Conservation (phyloP, 1,140 invertebrate species). For the Drosophila quadrilineata region DNA sequence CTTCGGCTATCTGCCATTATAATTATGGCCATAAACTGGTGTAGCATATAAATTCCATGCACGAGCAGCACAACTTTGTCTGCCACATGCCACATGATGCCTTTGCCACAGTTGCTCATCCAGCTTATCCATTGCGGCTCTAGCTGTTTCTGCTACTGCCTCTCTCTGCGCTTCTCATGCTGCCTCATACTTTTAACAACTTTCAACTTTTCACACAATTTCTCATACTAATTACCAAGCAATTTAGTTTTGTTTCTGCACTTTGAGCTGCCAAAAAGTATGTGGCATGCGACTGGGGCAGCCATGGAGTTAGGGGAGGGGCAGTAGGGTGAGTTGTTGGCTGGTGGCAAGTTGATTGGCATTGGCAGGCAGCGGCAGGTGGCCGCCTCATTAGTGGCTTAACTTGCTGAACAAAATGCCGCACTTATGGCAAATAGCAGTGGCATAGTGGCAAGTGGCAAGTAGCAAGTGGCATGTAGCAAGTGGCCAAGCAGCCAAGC, state of each 20-base stretch:
- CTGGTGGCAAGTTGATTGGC: slow-evolving; percentile 43
- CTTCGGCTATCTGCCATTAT: too few species aligned
- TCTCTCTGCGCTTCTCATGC: slow-evolving; percentile 15
- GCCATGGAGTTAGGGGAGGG: not conserved
- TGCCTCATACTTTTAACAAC: slow-evolving; percentile 2
- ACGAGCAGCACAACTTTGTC: not conserved
- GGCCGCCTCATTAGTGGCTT: slow-evolving; percentile 77
- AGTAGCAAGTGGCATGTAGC: slow-evolving; percentile 18
- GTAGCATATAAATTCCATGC: not conserved
- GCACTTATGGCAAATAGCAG: slow-evolving; percentile 67
- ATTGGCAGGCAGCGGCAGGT: slow-evolving; percentile 71
- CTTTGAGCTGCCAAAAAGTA: not conserved
- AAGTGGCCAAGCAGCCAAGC: too few species aligned
- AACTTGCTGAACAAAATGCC: slow-evolving; percentile 76
- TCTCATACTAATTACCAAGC: slow-evolving; percentile 78
- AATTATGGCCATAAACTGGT: too few species aligned
- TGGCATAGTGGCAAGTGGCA: slow-evolving; percentile 37
- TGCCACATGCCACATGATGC: slow-evolving; percentile 5
- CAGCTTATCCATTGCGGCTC: too few species aligned
- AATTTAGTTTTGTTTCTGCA: slow-evolving; percentile 78
- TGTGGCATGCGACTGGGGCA: too few species aligned
- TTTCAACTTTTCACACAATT: slow-evolving; percentile 60
- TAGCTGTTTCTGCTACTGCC: too few species aligned
- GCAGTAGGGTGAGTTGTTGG: not conserved
- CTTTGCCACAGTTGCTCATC: too few species aligned